Evolutionary conservation across 2,888 invertebrate species (phyloP), one percentile per base, ranked within the genome.

Genomic region (Polyploca ridens): DNA sequence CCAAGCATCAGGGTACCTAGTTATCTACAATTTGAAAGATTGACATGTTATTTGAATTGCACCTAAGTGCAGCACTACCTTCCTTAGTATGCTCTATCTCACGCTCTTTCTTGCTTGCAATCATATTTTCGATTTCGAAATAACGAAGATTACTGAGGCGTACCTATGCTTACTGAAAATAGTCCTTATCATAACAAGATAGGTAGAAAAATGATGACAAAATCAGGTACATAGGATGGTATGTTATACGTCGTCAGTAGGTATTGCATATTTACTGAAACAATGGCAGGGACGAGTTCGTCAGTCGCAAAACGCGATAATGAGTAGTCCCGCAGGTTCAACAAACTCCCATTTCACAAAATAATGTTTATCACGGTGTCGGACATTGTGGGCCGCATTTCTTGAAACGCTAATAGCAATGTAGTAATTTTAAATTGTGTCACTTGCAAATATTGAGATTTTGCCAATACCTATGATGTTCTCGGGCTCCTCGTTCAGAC

Each of bases 241-340:
- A 63, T 66, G 68, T 68, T 69, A 63, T 62, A 16, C 49, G 57
- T 27, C 63, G 66, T 78, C 69, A 76, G 81, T 79, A 75, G 78
- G 83, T 84, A 84, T 83, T 81, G 83, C 79, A 73, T 82, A 27
- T 27, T 27, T 27, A 71, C 76, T 86, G 87, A 84, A 89, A 91
- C 92, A 92, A 92, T 90, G 84, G 88, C 85, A 79, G 75, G 84
- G 84, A 85, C 87, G 88, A 88, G 91, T 91, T 90, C 92, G 89
- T 90, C 89, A 91, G 81, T 88, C 90, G 61, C 38, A 38, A 38
- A 38, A 19, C 54, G 87, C 88, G 89, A 91, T 92, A 92, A 93
- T 93, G 88, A 90, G 88, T 88, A 85, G 89, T 89, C 90, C 90
- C 88, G 84, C 83, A 88, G 88, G 93, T 91, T 93, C 93, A 93